These are phyloP conservation scores for Clistopyga incitator DNA, from an alignment of 2,888 invertebrate genomes.

Conservation along the genomic window DNA sequence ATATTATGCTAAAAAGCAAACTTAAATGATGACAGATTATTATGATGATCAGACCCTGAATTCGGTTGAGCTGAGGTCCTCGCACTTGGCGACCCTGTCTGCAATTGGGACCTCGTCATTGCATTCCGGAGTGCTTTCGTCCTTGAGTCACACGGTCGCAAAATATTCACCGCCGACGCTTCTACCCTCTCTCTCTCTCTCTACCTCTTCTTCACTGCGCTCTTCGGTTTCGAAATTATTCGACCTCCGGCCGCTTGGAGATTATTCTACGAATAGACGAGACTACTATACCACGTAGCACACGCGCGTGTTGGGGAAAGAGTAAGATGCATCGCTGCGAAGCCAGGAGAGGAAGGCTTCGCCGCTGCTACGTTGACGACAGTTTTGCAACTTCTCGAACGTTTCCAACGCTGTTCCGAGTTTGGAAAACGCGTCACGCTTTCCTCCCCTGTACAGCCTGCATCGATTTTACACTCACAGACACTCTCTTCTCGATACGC, in stretches of 20 bases:
- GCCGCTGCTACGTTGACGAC: constrained; percentile 45
- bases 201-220: constrained; percentile 25
- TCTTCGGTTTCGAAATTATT: constrained; percentile 69
- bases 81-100: constrained; percentile 32
- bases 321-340: constrained; percentile 40
- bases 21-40: constrained; percentile 1
- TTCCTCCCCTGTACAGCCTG: constrained; percentile 30
- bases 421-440: constrained; percentile 57
- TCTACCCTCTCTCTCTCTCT: constrained; percentile 40
- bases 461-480: constrained; percentile 17
- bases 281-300: constrained; percentile 39
- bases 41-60: background rate
- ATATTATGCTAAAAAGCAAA: background rate
- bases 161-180: constrained; percentile 67
- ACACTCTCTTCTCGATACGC: constrained; percentile 38
- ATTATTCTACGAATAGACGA: constrained; percentile 70
- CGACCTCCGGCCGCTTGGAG: constrained; percentile 68
- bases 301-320: constrained; percentile 44
- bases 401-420: constrained; percentile 24
- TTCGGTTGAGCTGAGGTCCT: constrained; percentile 32
- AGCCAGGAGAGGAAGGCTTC: constrained; percentile 47
- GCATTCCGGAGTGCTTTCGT: constrained; percentile 66
- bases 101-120: constrained; percentile 58
- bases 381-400: constrained; percentile 51
- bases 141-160: constrained; percentile 68